Evolutionary conservation across 1,140 invertebrate genomes (phyloP).

Genomic region (Maconellicoccus hirsutus): DNA sequence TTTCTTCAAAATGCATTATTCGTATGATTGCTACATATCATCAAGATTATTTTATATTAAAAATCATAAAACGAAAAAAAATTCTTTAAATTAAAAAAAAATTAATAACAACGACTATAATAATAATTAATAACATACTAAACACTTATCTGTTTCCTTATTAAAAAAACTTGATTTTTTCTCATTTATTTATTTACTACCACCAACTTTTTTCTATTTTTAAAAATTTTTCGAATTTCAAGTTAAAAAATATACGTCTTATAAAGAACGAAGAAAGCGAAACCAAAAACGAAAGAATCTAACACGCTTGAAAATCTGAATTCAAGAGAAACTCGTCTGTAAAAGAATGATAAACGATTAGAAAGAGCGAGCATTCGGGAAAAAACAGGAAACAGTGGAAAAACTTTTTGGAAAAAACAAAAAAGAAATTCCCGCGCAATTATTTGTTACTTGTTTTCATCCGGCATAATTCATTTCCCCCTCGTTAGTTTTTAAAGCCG

Average conservation of each 20-base stretch:
- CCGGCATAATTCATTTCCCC: constrained; percentile 21
- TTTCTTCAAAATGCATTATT: no score
- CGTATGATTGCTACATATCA: no score
- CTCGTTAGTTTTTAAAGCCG: constrained; percentile 15
- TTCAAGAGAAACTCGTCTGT: neutral
- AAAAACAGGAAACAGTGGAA: constrained; percentile 8
- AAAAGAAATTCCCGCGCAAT: constrained; percentile 17
- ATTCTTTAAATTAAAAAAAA: no score
- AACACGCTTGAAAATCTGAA: constrained; percentile 13
- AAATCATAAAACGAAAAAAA: no score
- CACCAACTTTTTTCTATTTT: neutral
- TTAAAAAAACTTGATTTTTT: neutral
- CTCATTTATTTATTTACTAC: neutral
- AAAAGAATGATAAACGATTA: constrained; percentile 20
- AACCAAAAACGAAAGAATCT: neutral
- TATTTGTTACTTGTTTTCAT: constrained; percentile 22
- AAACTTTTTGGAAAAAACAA: constrained; percentile 21
- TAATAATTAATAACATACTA: no score
- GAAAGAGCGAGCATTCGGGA: neutral
- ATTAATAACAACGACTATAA: neutral
- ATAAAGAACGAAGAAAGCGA: neutral
- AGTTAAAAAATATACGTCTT: neutral
- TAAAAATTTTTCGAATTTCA: neutral
- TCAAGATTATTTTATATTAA: no score
- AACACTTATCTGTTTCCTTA: neutral